Evolutionary conservation across 1,140 invertebrate genomes (phyloP).

Genomic region (Drosophila sucinea): DNA sequence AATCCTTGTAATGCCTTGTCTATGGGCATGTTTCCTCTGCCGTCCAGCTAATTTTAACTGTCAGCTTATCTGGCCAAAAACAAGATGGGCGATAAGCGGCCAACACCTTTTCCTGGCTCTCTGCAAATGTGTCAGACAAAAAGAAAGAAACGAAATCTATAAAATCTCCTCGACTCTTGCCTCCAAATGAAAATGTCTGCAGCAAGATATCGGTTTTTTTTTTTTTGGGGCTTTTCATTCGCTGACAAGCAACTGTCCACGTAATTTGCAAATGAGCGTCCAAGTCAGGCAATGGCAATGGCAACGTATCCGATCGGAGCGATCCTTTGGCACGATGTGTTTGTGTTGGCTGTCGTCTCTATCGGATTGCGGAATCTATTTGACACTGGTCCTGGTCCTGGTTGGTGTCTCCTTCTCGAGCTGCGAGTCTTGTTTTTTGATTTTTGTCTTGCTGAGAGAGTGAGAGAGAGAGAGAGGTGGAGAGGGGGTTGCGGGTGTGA

Average conservation of each 20-base stretch:
- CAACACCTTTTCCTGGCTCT: conserved; percentile 54
- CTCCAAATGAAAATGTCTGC: conserved; percentile 71
- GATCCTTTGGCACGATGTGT: conserved; percentile 49
- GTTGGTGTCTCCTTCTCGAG: not conserved
- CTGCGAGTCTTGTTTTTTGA: no score
- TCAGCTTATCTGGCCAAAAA: conserved; percentile 73
- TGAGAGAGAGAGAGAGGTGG: not conserved
- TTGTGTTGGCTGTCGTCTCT: conserved; percentile 59
- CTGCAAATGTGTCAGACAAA: conserved; percentile 16
- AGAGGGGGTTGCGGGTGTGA: conserved; percentile 53
- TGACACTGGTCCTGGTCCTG: conserved; percentile 57
- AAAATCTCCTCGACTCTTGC: conserved; percentile 48
- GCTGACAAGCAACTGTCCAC: conserved; percentile 67
- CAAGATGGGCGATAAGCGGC: conserved; percentile 65
- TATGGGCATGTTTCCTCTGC: conserved; percentile 73
- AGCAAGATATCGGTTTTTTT: conserved; percentile 23
- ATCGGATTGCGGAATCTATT: conserved; percentile 76
- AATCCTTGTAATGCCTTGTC: conserved; percentile 80
- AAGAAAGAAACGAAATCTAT: conserved; percentile 45
- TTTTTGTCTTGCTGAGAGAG: not conserved
- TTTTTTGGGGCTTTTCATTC: conserved; percentile 41
- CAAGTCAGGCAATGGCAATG: conserved; percentile 22
- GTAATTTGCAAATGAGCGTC: conserved; percentile 57
- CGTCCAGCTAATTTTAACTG: conserved; percentile 81
- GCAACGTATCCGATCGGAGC: conserved; percentile 25